Evolutionary conservation across 1,140 invertebrate genomes (phyloP), one percentile per base, ranked within the genome.

Genomic region (Subanguina moxae): DNA sequence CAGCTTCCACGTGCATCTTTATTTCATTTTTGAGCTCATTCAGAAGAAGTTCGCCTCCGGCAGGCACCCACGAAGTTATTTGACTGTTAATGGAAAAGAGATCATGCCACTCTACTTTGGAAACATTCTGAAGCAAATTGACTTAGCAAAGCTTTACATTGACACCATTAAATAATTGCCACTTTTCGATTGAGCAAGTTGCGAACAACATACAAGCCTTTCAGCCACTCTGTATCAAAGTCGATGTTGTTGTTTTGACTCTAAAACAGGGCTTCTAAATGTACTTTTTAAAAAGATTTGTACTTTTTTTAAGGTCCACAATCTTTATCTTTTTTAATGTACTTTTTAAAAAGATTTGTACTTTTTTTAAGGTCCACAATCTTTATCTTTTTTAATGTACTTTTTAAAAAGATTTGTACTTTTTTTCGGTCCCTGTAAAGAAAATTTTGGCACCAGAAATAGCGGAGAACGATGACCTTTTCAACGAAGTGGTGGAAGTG

Each of bases 41-140:
- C 17, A 58, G 13, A 15, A 76, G 57, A 27, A 3, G 15, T 27
- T 66, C 63, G 59, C 25, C 27, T 13, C 74, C 74, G 19, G 62
- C 48, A 9, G 25, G 32, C 17, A 78, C 72, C 74, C 74, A 76
- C 27, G 74, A 73, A 46, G 67, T 62, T 17, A 76, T 71, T n/a
- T 66, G 45, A 56, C 78, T 76, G 38, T 79, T 78, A 17, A 64
- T 76, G 9, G 62, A 65, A 56, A 76, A 76, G 11, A 76, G 56
- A 38, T 78, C 74, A 17, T 76, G 74, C 74, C 74, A 76, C 63
- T 78, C 76, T 21, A 23, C 27, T 67, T 76, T 79, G 0, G 65
- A 58, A 23, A 76, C 76, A 71, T 76, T 78, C 74, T 76, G 62
- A 61, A 45, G 19, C 19, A 70, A 46, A 25, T 7, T 23, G n/a